Evolutionary conservation across 2,113 vertebrate genomes (phyloP), one percentile per base, ranked within the genome.

Genomic region (Platysternon megacephalum): DNA sequence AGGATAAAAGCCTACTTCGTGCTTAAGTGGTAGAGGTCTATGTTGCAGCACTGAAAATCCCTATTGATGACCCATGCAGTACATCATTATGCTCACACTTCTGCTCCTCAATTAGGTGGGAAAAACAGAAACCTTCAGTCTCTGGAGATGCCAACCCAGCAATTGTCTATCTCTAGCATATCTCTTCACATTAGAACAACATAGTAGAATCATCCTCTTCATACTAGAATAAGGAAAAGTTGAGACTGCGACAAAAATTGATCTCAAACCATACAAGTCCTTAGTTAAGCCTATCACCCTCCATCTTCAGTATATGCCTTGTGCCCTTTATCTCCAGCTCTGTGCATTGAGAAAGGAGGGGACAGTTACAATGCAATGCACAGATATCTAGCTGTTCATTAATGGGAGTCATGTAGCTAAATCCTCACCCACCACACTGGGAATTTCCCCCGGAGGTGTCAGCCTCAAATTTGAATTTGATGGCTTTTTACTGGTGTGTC

Each of bases 11-110:
- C 11, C n/a, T 80, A 48, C 11, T 2, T 7, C 51, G 76, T 49
- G 22, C 4, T 90, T 0, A 85, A 39, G 0, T 85, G 61, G 55
- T 17, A 72, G 11, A 78, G 24, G 0, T 56, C 14, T 72, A 58
- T 83, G 48, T 39, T 90, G 72, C 51, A 91, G 12, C 32, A 42
- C 19, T 88, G 29, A 65, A 90, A 48, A 28, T 7, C 51, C n/a
- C 17, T 44, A 8, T 24, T 86, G 26, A 14, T 39, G 17, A 80
- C 72, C 8, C 21, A 84, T 56, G 2, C 1, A 84, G 81, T 4
- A 0, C 0, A 79, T 19, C 4, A 58, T 39, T 86, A 48, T 7
- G 46, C 46, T 11, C 42, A 9, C 82, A 17, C 0, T 5, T 91
- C n/a, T 94, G 42, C 42, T 39, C 28, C 13, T 10, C 2, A 19